phyloP scores from a whole-genome alignment of 92 coral and sea anemone species.

The Heteractis magnifica region DNA sequence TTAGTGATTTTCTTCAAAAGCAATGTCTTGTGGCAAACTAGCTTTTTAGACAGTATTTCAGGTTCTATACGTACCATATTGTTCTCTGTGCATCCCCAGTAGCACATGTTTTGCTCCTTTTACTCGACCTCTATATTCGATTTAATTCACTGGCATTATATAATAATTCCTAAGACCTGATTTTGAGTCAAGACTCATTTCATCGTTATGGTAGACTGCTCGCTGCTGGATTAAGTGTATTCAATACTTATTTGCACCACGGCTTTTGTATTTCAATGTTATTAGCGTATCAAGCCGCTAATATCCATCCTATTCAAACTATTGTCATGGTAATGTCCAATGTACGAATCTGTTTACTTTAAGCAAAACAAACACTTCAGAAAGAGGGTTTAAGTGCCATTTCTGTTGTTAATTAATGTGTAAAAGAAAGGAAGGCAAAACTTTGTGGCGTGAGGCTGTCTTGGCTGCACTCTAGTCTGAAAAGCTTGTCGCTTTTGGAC shows the following conservation, averaged over 20 bases:
- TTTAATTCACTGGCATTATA: neutral
- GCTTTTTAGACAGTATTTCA: neutral
- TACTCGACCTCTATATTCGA: neutral
- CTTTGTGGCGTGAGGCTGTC: neutral
- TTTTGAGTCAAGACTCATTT: neutral
- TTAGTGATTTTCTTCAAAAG: too few relatives aligned
- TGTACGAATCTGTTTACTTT: constrained; percentile 23
- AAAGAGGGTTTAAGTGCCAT: neutral
- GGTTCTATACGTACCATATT: constrained; percentile 34
- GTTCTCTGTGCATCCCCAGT: constrained; percentile 65
- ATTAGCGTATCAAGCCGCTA: neutral
- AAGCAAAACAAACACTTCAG: constrained; percentile 12
- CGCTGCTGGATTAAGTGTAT: constrained; percentile 25
- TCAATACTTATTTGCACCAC: constrained; percentile 16
- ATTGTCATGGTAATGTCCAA: constrained; percentile 36
- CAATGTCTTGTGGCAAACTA: too few relatives aligned
- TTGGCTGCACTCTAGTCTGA: neutral
- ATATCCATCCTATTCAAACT: constrained; percentile 23
- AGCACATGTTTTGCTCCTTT: constrained; percentile 31
- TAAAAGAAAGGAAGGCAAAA: neutral
- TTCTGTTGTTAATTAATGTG: constrained; percentile 1
- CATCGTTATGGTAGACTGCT: neutral
- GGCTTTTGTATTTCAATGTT: constrained; percentile 19
- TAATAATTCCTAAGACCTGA: neutral
- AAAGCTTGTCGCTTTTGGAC: neutral